Conservation (phyloP, 2,797 vertebrate species). For the Pipistrellus nathusii region DNA sequence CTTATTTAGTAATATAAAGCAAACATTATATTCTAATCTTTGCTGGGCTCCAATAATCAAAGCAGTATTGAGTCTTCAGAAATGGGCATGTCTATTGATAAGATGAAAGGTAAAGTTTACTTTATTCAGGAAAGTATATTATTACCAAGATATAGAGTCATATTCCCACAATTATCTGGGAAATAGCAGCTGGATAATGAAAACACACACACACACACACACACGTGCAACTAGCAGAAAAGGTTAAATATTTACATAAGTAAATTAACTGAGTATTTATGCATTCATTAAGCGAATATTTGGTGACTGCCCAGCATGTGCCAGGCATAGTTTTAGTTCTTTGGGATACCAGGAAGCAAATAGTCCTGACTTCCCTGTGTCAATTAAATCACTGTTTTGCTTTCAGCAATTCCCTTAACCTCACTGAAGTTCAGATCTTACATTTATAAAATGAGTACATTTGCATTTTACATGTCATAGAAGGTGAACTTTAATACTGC, state of each 20-base stretch:
- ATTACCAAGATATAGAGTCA: background rate
- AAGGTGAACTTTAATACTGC: background rate
- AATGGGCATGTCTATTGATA: background rate
- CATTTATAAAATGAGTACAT: background rate
- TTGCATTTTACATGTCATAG: background rate
- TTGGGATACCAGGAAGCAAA: background rate
- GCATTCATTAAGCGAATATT: slow-evolving; percentile 32
- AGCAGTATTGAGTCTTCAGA: background rate
- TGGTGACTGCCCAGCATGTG: background rate
- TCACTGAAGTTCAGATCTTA: background rate
- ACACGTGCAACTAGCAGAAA: background rate
- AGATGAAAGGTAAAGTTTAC: background rate
- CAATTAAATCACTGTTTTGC: background rate
- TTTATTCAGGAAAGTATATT: background rate
- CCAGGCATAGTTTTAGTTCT: background rate
- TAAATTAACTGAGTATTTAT: background rate
- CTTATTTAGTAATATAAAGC: background rate
- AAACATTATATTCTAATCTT: background rate
- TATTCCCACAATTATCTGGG: background rate
- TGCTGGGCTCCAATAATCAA: background rate
- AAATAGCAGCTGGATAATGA: background rate
- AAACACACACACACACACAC: no score
- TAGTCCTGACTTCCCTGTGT: background rate
- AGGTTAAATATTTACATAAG: background rate
- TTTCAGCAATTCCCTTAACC: background rate